Conservation (phyloP, 2,888 invertebrate species). For the Dasypolia templi region DNA sequence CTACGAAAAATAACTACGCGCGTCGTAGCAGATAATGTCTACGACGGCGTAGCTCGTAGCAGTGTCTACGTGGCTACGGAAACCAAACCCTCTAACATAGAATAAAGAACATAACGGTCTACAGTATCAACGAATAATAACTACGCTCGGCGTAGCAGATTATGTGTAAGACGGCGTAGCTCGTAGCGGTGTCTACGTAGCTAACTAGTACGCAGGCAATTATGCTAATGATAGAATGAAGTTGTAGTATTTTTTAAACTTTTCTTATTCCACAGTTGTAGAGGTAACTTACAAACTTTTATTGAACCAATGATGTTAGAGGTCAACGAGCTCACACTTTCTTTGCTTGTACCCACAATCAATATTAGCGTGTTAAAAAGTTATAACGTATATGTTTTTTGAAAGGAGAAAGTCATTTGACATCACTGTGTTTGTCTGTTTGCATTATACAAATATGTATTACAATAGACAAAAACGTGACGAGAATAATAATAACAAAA, state of each 20-base stretch:
- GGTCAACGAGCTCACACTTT: background rate
- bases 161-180: slow-evolving; percentile 7
- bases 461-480: background rate
- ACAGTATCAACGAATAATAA: background rate
- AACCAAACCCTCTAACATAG: no score
- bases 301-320: background rate
- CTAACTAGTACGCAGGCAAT: background rate
- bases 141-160: background rate
- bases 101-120: background rate
- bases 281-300: background rate
- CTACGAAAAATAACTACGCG: no score
- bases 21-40: no score
- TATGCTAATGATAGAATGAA: background rate
- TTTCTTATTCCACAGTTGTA: background rate
- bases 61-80: no score
- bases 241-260: background rate
- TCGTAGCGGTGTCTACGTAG: slow-evolving; percentile 10
- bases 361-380: background rate
- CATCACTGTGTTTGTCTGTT: background rate
- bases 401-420: background rate
- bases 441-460: background rate
- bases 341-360: no score
- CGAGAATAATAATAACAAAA: no score
- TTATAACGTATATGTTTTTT: background rate
- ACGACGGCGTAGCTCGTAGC: no score